Evolutionary conservation across 2,888 invertebrate genomes (phyloP), one percentile per base, ranked within the genome.

Genomic region (Tinea semifulvella): DNA sequence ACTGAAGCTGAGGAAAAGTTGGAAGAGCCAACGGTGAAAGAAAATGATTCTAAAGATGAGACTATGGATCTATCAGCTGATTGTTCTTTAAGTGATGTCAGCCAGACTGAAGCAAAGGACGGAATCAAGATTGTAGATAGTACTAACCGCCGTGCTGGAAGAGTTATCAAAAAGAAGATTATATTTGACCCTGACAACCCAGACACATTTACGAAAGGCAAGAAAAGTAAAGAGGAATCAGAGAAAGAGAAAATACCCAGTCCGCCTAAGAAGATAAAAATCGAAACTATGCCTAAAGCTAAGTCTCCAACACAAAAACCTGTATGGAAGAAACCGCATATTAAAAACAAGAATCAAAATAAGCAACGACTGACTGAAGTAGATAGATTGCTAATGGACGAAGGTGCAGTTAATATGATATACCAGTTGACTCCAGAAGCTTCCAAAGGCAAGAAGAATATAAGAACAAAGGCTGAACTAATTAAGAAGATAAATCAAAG

Each of bases 371-470:
- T 85, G 46, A 83, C 86, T 14, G 94, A 94, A 73, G 83, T 94
- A 44, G 92, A 92, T 56, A 86, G 82, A 48, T 65, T 94, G 43
- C 71, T 94, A 48, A 90, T 90, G 72, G 94, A 94, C 62, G 94
- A 94, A 61, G 93, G 94, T 1, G 92, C 93, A 2, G 89, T 91
- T 1, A 93, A 93, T 66, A 89, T 94, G 87, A 77, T 94, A 31
- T 91, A 91, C 58, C 89, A 91, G 16, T 84, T 93, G 1, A 91
- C 92, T 54, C 74, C 77, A 35, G 81, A 81, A 56, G 79, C 79
- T 28, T 67, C 71, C 13, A 77, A 79, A 51, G 81, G 80, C 7
- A 77, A 68, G 52, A 77, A 75, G 55, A 83, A 80, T 53, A 71
- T 83, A 56, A 70, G 69, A 52, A 75, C 82, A 19, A 84, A 83